phyloP scores from a whole-genome alignment of 2,113 vertebrate species.

The Nettapus auritus region DNA sequence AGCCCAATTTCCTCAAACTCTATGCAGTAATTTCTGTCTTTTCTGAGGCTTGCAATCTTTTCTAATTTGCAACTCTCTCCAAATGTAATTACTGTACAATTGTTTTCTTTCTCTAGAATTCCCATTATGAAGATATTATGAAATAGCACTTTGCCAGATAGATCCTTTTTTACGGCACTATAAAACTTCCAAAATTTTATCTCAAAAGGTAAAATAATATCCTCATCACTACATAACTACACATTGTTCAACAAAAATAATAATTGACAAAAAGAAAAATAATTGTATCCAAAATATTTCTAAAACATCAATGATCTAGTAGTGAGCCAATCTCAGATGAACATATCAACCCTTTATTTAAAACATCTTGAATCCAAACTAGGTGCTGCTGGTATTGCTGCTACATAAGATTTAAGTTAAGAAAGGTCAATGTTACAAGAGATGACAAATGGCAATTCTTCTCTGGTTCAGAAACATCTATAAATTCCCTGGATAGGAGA shows the following conservation, averaged over 20 bases:
- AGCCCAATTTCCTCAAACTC: not conserved
- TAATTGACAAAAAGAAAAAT: not conserved
- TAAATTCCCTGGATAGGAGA: not conserved
- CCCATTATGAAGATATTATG: not conserved
- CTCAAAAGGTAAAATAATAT: not conserved
- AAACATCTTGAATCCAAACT: not conserved
- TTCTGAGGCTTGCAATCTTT: not conserved
- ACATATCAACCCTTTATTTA: not conserved
- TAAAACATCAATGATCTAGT: not conserved
- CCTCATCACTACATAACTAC: not conserved
- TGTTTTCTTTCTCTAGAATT: not conserved
- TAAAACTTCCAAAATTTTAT: not conserved
- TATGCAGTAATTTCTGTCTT: not conserved
- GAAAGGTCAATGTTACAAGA: not conserved
- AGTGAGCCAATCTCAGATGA: not conserved
- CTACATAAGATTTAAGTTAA: not conserved
- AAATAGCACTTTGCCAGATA: not conserved
- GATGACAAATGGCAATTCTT: not conserved
- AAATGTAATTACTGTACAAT: not conserved
- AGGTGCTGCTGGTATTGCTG: not conserved
- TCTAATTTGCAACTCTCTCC: not conserved
- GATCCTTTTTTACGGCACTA: not conserved
- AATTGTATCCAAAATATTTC: not conserved
- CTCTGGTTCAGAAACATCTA: not conserved
- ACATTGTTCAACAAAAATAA: not conserved